Conservation (phyloP, 2,113 vertebrate species). For the Gobiocypris rarus region DNA sequence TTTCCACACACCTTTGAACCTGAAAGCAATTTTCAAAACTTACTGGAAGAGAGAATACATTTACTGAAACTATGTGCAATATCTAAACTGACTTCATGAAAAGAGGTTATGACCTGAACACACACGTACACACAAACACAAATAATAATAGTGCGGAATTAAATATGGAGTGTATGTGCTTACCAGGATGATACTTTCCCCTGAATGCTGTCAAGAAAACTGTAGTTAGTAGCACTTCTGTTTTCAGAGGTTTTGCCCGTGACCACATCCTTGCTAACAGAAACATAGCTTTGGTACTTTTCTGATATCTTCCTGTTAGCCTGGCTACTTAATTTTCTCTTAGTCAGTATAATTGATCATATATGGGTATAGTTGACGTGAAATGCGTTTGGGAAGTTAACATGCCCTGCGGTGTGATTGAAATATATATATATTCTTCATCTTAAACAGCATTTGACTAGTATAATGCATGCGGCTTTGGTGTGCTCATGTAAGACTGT, state of each 20-base stretch:
- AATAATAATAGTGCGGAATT: neutral
- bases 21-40: neutral
- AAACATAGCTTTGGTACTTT: slow-evolving; percentile 15
- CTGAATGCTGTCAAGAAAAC: neutral
- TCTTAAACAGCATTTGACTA: neutral
- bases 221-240: slow-evolving; percentile 49
- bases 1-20: neutral
- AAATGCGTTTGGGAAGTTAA: neutral
- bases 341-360: neutral
- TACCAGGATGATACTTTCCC: neutral
- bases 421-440: neutral
- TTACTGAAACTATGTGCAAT: slow-evolving; percentile 3
- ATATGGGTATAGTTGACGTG: neutral
- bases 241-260: slow-evolving; percentile 43
- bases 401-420: neutral
- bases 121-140: neutral
- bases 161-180: neutral
- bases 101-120: neutral
- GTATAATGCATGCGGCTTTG: neutral
- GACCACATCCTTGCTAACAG: slow-evolving; percentile 58
- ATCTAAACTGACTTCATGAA: neutral
- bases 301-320: slow-evolving; percentile 32
- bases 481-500: neutral
- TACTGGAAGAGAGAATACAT: neutral
- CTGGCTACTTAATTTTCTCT: slow-evolving; percentile 5